These are phyloP conservation scores for Lophius piscatorius DNA, from an alignment of 2,113 vertebrate genomes.

Conservation along the genomic window DNA sequence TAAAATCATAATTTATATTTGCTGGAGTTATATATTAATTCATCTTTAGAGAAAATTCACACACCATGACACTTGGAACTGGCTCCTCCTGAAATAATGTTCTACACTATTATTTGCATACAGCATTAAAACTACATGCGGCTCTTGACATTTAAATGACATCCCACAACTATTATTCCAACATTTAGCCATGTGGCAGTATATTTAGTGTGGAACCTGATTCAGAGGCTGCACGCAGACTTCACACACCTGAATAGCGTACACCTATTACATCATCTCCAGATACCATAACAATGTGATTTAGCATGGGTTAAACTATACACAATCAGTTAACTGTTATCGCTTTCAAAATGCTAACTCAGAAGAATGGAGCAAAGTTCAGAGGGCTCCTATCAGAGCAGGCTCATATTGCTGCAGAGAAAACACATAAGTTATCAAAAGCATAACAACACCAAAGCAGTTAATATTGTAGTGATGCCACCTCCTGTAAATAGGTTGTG, in stretches of 20 bases:
- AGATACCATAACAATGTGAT: slow-evolving; percentile 6
- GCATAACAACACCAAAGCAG: neutral
- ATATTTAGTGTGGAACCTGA: too few relatives aligned
- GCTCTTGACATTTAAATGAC: neutral
- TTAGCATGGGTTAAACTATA: neutral
- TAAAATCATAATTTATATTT: too few relatives aligned
- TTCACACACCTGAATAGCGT: neutral
- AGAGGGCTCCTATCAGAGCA: slow-evolving; percentile 7
- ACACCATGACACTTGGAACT: neutral
- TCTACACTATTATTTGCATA: neutral
- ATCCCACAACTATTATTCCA: neutral
- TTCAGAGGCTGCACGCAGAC: neutral
- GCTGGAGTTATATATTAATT: too few relatives aligned
- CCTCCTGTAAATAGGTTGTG: too few relatives aligned
- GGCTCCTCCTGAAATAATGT: neutral
- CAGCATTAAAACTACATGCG: slow-evolving; percentile 1
- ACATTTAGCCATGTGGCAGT: slow-evolving; percentile 1
- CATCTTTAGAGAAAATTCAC: too few relatives aligned
- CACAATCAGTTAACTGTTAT: slow-evolving; percentile 34
- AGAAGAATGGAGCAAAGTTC: slow-evolving; percentile 42
- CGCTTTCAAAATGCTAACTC: slow-evolving; percentile 35
- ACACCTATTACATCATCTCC: slow-evolving; percentile 1
- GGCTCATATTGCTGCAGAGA: neutral
- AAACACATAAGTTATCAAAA: neutral
- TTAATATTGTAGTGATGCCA: too few relatives aligned